These are phyloP conservation scores for Dendroctonus ponderosae DNA, from an alignment of 1,140 invertebrate genomes.

Conservation along the genomic window DNA sequence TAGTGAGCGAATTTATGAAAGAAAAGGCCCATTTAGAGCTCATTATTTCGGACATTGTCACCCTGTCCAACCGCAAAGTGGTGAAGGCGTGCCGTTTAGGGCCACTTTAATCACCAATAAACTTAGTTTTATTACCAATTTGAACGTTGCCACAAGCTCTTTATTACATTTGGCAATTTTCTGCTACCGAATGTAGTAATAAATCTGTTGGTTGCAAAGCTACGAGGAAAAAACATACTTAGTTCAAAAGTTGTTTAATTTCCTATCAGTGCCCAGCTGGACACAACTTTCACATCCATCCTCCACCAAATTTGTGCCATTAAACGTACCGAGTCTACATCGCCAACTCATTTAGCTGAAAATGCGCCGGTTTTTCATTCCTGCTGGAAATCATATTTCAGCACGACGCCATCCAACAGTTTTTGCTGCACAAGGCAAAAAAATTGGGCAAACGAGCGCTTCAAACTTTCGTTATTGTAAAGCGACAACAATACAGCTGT, in stretches of 20 bases:
- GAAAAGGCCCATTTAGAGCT: not conserved
- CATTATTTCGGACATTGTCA: not conserved
- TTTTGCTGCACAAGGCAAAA: not conserved
- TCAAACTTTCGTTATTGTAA: conserved; percentile 9
- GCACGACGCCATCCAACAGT: not conserved
- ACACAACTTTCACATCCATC: no score
- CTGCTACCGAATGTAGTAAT: not conserved
- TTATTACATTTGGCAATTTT: not conserved
- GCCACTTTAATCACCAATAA: conserved; percentile 18
- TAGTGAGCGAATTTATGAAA: not conserved
- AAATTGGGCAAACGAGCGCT: not conserved
- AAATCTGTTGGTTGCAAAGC: not conserved
- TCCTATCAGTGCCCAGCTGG: no score
- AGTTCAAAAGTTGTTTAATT: not conserved
- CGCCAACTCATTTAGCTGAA: not conserved
- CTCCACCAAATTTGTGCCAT: no score
- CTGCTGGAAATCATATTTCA: not conserved
- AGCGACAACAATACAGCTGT: not conserved
- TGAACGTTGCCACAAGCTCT: conserved; percentile 2
- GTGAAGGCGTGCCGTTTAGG: not conserved
- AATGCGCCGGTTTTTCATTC: not conserved
- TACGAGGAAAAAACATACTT: not conserved
- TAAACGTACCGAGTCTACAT: not conserved
- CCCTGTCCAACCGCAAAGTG: not conserved
- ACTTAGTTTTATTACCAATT: conserved; percentile 14